Evolutionary conservation across 1,140 invertebrate genomes (phyloP), one percentile per base, ranked within the genome.

Genomic region (Anastrepha obliqua): DNA sequence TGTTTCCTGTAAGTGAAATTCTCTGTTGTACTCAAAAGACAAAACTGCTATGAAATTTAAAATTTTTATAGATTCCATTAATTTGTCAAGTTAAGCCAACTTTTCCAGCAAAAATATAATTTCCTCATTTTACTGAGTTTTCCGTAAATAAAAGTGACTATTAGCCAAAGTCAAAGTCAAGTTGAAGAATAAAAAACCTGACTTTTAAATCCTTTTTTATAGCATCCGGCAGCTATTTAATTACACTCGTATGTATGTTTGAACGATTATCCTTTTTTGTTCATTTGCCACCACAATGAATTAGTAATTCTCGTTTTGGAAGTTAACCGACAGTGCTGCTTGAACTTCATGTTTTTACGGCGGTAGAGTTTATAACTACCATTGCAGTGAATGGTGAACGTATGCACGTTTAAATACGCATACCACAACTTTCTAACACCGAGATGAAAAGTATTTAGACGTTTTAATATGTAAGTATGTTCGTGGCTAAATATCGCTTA

Each of bases 171-270:
- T 81, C 74, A 81, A 58, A 81, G 74, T 81, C 74, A 81, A 81
- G 74, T 81, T 81, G 74, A 29, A 81, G 47, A 81, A 81, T 81
- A 81, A 81, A 81, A 74, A 55, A 81, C 2, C 7, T 11, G 17
- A 58, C 47, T 81, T 55, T 81, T 81, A 47, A 81, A 81, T 81
- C 74, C 74, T 81, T 81, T 81, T 81, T 81, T 81, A n/a, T 81
- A 29, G 74, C n/a, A 58, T 81, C 74, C 74, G 74, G 74, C 74
- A 81, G 74, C 74, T 29, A 29, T 29, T 29, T 29, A 29, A 29
- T 29, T 29, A 29, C 29, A 29, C 29, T 29, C 29, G 29, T 11
- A 81, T 55, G 55, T 29, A 51, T 81, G n/a, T 29, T 51, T 81
- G 74, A 11, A 81, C 20, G 47, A 13, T 51, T 55, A 51, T 20